phyloP scores from a whole-genome alignment of 1,140 invertebrate genomes.

The Littorina saxatilis region DNA sequence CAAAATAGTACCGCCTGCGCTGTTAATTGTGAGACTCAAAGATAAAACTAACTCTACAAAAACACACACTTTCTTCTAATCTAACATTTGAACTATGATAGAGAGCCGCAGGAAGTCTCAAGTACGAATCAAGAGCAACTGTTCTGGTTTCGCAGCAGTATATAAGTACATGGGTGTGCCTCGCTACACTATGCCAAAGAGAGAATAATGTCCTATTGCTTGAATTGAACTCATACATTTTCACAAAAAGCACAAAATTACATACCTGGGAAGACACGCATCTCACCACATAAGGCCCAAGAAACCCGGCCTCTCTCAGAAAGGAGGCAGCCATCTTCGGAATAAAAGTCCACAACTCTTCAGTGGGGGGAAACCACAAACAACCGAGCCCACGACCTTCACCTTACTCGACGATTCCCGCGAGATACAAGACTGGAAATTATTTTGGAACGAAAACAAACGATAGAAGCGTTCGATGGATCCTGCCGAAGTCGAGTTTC shows the following conservation, averaged over 20 bases:
- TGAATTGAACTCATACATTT: background rate
- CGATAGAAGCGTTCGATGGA: conserved; percentile 60
- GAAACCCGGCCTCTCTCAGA: conserved; percentile 40
- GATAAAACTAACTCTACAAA: no score
- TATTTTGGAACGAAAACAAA: background rate
- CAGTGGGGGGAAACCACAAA: background rate
- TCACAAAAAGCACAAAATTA: background rate
- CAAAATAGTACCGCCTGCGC: no score
- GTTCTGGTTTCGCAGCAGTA: background rate
- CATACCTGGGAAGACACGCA: conserved; percentile 24
- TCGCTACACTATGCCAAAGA: no score
- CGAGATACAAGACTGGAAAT: background rate
- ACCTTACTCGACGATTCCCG: conserved; percentile 20
- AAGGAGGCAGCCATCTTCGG: conserved; percentile 47
- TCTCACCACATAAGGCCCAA: conserved; percentile 18
- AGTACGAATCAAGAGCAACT: conserved; percentile 10
- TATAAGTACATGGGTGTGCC: background rate
- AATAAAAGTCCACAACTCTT: conserved; percentile 11
- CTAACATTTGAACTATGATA: no score
- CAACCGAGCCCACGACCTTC: background rate
- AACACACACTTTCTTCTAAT: no score
- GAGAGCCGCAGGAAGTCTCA: background rate
- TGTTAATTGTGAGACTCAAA: no score
- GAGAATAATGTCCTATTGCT: no score
- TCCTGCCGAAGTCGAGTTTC: conserved; percentile 91